A percentile compares a stretch with the other conserved stretches of the same genome.
phyloP scores from a whole-genome alignment of 2,888 invertebrate genomes.

The Meliscaeva auricollis region DNA sequence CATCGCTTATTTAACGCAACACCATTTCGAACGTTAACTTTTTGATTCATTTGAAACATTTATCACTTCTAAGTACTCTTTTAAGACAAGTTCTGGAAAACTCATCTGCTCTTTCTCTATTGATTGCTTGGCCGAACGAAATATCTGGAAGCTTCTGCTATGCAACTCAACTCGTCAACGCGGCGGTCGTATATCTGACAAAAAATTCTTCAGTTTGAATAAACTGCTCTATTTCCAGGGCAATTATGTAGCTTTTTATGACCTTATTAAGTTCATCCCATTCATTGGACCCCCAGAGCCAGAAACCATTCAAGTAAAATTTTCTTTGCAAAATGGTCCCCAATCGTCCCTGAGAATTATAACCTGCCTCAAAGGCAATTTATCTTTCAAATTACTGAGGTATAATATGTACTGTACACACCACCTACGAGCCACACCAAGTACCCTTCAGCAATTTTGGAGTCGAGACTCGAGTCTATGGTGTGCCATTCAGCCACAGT shows the following conservation, averaged over 20 bases:
- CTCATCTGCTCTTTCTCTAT: constrained; percentile 16
- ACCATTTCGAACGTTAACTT: constrained; percentile 62
- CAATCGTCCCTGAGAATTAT: constrained; percentile 51
- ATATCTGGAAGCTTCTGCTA: background rate
- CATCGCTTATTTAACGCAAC: constrained; percentile 54
- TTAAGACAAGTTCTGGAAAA: constrained; percentile 60
- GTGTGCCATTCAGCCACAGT: constrained; percentile 56
- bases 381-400: constrained; percentile 64
- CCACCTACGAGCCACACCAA: constrained; percentile 23
- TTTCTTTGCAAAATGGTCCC: constrained; percentile 42
- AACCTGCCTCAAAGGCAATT: constrained; percentile 70
- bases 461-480: constrained; percentile 32
- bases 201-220: constrained; percentile 43
- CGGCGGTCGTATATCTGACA: background rate
- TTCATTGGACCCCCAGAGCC: constrained; percentile 39
- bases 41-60: constrained; percentile 67
- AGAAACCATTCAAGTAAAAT: constrained; percentile 38
- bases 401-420: constrained; percentile 47
- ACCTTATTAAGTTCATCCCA: constrained; percentile 66
- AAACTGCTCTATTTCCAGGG: constrained; percentile 58
- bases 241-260: constrained; percentile 69
- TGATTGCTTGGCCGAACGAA: constrained; percentile 38
- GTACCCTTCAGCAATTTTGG: constrained; percentile 44
- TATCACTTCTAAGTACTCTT: constrained; percentile 65
- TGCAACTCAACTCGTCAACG: constrained; percentile 26